phyloP scores from a whole-genome alignment of 2,888 invertebrate genomes.

The Tethea ocularis region DNA sequence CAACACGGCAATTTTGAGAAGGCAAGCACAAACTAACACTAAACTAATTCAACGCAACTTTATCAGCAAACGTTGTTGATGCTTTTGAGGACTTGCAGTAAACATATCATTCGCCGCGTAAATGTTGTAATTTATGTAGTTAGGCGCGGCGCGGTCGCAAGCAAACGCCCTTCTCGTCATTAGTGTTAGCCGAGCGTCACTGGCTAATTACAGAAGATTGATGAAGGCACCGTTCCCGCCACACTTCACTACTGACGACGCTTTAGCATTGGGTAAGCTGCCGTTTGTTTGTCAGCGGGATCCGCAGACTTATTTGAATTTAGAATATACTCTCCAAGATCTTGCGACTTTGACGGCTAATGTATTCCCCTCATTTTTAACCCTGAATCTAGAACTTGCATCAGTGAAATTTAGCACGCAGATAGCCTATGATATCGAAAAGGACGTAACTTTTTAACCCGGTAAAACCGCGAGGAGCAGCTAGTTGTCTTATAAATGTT shows the following conservation, averaged over 20 bases:
- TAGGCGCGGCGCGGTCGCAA: constrained; percentile 40
- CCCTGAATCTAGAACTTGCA: too few species aligned
- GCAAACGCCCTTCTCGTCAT: constrained; percentile 57
- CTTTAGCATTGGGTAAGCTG: constrained; percentile 15
- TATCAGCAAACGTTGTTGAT: constrained; percentile 15
- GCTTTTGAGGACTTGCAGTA: constrained; percentile 30
- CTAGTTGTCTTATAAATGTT: too few species aligned
- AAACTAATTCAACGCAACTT: not conserved
- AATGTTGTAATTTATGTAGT: constrained; percentile 48
- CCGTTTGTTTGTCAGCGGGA: constrained; percentile 13
- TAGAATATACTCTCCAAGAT: too few species aligned
- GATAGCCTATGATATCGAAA: too few species aligned
- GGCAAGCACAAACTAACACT: not conserved
- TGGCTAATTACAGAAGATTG: constrained; percentile 76
- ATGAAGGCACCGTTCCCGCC: constrained; percentile 56
- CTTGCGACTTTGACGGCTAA: too few species aligned
- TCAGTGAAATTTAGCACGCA: too few species aligned
- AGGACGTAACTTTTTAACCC: too few species aligned
- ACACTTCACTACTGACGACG: constrained; percentile 49
- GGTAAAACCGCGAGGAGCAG: too few species aligned
- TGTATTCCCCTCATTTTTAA: too few species aligned
- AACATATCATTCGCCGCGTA: constrained; percentile 24
- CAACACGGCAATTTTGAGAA: not conserved
- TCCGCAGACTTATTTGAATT: constrained; percentile 6
- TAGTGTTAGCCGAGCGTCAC: constrained; percentile 65